Base-by-base conservation (phyloP, 2,888 invertebrate species). In the Scaeva pyrastri region DNA sequence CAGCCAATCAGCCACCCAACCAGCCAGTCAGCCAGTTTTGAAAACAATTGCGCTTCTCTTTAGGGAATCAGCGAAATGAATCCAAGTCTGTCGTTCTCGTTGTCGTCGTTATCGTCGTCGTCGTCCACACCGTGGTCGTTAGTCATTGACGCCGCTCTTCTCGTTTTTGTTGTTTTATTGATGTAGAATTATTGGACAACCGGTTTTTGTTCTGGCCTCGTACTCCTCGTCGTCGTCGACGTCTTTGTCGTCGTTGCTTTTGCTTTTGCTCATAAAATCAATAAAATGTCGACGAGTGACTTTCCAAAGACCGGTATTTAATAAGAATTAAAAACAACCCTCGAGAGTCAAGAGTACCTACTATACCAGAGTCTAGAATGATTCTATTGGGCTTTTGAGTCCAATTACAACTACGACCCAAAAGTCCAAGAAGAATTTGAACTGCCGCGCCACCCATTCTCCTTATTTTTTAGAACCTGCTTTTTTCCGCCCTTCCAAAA, bases 231-330 rank as follows among this genome's bases (percentile, higher is more conserved):
- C 45, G 39, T 41, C 12, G 58, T 78, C 55, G 73, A 11, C 26
- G 10, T 21, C 56, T 50, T 50, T 62, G 41, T 21, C 26, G 10
- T 21, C 56, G 58, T 50, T 62, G 41, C 31, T 56, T 56, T 50
- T 62, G 41, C 31, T 56, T 56, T 39, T 55, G 21, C 56, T 64
- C 64, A 50, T 76, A 81, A 81, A 85, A 85, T 85, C 85, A 73
- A 85, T 85, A 81, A 85, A 68, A 73, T 48, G 55, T n/a, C 39
- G 60, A 85, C 50, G 68, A 81, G 68, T 73, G 76, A 60, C 39
- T 62, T 71, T 71, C 36, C 45, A 31, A 19, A 68, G 70, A 75
- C 75, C 80, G 80, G 75, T 66, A 52, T 75, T 48, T 43, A 60
- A 39, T 45, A 45, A 68, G 21, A 50, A 62, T 56, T 56, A 55